Evolutionary conservation across 2,888 invertebrate species (phyloP), one percentile per base, ranked within the genome.

Genomic region (Hypselothyrea guttata): DNA sequence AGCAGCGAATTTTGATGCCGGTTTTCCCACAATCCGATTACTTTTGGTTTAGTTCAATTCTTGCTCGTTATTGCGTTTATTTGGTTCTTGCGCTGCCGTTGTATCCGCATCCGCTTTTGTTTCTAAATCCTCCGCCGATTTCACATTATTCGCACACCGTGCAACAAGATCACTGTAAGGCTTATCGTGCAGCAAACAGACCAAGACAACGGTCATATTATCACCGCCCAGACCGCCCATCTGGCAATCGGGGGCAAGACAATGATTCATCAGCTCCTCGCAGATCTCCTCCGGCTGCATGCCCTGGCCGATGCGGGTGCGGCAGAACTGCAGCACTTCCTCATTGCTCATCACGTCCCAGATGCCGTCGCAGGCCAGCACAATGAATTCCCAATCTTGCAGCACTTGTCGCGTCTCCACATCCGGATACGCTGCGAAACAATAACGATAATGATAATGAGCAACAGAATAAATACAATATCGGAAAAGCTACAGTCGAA

Each of bases 321-420:
- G 93, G 58, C 98, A 95, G 91, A 97, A 99, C 49, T 95, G 93
- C 37, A 97, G 92, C 41, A 98, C 99, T 90, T 98, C 98, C 91
- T 96, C 95, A 90, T 97, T 98, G 44, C 94, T 95, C 92, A 99
- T 92, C 16, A 99, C 99, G 90, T 99, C 99, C 99, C 99, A 99
- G 75, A 99, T 99, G 18, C 99, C 99, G 89, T 99, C 99, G 89
- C 99, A 99, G 0, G 99, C 99, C 77, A 99, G 91, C 31, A 99
- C 93, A 52, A 99, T 92, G 89, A 99, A 99, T 91, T 99, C 98
- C 94, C 97, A 97, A 64, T 98, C 96, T n/a, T 94, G 92, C 35
- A 93, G 95, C 68, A 99, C 91, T 58, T 94, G 93, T 67, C 94
- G 93, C 40, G 94, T 93, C 89, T 95, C 94, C 3, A 99, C 95